Base-by-base conservation (phyloP, 2,113 vertebrate genomes). In the Megaptera novaeangliae region DNA sequence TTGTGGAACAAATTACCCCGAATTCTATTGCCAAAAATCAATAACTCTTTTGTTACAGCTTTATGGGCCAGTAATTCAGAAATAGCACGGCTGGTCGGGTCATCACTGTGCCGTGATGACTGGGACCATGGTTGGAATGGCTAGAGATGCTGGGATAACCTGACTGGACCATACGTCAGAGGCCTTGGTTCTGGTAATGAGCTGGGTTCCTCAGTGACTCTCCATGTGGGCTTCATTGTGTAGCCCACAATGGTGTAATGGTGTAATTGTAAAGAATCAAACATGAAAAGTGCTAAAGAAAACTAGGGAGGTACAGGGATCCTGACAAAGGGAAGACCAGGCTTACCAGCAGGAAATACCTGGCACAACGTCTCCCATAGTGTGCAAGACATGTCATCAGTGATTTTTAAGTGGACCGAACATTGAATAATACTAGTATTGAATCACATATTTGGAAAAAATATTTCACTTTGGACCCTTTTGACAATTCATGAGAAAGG, bases 151-250 rank as follows among this genome's bases (percentile, higher is more conserved):
- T 61, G 39, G 29, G 27, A 75, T 57, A 36, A 77, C n/a, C 41
- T 8, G 0, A n/a, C 34, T 1, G 27, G 15, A 11, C 59, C 13
- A 2, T 66, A 9, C 11, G 14, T 72, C 36, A 46, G 7, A 29
- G 61, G 12, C 55, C 29, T 89, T 3, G 2, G 29, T 61, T 93
- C 59, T 81, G 14, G 8, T 39, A 46, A 21, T 61, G 44, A 59
- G 2, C 29, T 46, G 23, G 39, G 31, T 57, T 31, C 25, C 34
- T 80, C 6, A 4, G 25, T 95, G 68, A 55, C 18, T 90, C 34
- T 80, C 36, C 49, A 64, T 2, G 0, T 84, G 23, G 17, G 25
- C 18, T 89, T 95, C 68, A 15, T 68, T 72, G 3, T 90, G 49
- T 52, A 52, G 52, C 52, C 52, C 15, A 17, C 14, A 52, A 17